Base-by-base conservation (phyloP, 2,113 vertebrate species). In the Cavia porcellus region DNA sequence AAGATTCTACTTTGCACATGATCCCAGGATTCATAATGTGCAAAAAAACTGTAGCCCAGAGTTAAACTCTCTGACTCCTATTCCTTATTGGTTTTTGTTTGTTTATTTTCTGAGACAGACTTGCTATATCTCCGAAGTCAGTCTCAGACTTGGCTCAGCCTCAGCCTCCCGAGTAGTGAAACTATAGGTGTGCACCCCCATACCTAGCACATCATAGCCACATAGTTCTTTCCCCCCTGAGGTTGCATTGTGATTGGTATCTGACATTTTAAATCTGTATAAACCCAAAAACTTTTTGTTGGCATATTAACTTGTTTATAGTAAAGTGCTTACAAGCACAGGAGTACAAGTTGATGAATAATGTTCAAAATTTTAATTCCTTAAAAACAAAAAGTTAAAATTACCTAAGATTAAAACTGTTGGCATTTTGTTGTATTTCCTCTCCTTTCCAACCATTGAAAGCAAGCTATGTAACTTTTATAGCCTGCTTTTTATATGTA, bases 21-120 rank as follows among this genome's bases (percentile, higher is more conserved):
- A 93, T 84, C 92, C 52, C 85, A 90, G 68, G 68, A 50, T 95
- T 92, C n/a, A 88, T 55, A 93, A 82, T 42, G 74, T n/a, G 3
- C 42, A 85, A 94, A 92, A 24, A 50, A 92, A 24, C 30, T 86
- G 42, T 2, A 75, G 57, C 61, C 80, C 30, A 90, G 70, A 66
- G 80, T 25, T 55, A 55, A 86, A 47, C 1, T 61, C 28, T 47
- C 24, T 28, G 32, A 17, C 25, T 38, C 32, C 55, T 75, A 55
- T 55, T 80, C 38, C 64, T 66, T 83, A 66, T 45, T 92, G 57
- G 20, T 45, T 68, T 93, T 59, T 80, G 50, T 32, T 52, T 66
- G 24, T 32, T 84, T 84, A 38, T 84, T 45, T 70, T 88, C 25
- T 87, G 64, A 59, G 14, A 47, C 3, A 38, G 85, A 42, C 38